A percentile compares a stretch with the other conserved stretches of the same genome.
Evolutionary conservation across 92 coral and sea anemone genomes (phyloP).

Genomic region (Porites cylindrica): DNA sequence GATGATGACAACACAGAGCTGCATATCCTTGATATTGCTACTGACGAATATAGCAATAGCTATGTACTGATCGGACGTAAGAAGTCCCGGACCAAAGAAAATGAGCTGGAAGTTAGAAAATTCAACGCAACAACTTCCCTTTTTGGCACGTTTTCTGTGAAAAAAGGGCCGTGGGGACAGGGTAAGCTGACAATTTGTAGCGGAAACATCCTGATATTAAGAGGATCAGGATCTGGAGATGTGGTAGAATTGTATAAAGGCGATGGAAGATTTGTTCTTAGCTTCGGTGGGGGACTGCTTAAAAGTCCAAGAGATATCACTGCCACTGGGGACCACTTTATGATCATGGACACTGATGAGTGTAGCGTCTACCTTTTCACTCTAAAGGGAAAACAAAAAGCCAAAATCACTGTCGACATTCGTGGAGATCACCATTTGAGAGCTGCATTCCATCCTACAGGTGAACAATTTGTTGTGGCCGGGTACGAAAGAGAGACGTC

Average conservation of each 20-base stretch:
- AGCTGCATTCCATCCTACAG: slow-evolving; percentile 6
- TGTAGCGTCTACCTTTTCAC: background rate
- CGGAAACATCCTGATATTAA: background rate
- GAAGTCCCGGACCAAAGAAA: background rate
- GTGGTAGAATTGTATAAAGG: background rate
- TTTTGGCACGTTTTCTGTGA: background rate
- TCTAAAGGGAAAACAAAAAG: background rate
- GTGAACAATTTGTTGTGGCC: background rate
- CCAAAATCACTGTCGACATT: background rate
- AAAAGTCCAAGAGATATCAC: background rate
- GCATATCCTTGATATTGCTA: background rate
- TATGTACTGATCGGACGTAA: background rate
- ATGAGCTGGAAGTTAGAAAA: background rate
- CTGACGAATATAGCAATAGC: slow-evolving; percentile 6
- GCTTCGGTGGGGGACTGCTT: background rate
- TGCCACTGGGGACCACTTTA: background rate
- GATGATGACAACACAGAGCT: background rate
- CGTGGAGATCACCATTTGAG: no score
- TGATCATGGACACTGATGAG: background rate
- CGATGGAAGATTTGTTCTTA: background rate
- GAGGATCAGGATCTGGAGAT: background rate
- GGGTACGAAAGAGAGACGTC: background rate
- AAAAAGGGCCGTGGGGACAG: background rate
- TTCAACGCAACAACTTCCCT: background rate
- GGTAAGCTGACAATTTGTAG: background rate